Evolutionary conservation across 1,140 invertebrate species (phyloP), one percentile per base, ranked within the genome.

Genomic region (Drosophila sproati): DNA sequence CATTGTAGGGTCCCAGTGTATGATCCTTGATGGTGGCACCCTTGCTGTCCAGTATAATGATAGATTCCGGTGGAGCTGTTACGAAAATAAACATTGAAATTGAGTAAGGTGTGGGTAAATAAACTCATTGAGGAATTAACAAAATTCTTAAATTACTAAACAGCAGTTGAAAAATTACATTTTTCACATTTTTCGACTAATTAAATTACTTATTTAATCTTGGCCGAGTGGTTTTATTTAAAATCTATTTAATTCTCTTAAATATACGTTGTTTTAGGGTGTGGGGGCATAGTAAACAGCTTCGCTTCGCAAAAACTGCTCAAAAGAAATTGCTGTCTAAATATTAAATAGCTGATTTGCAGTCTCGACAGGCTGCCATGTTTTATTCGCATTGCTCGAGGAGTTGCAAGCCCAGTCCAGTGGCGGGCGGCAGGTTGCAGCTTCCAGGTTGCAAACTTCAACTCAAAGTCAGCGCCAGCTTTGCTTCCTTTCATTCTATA

Each of bases 1-100:
- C 96, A 82, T 95, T 96, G 92, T 97, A 97, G 2, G 97, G 96
- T 4, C 96, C 96, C 12, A 97, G 93, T 47, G 95, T 95, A 66
- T 96, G 95, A 82, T 96, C 93, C 43, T 94, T 94, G 80, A 97
- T 95, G 92, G 96, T 95, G 61, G 94, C 94, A 5, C 95, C 95
- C 77, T 95, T 95, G 73, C 96, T 96, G 81, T 97, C 96, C 74
- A 96, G 92, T 78, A 97, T 95, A 48, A 95, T 95, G 78, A 97
- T 93, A 64, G 95, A 95, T 83, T 97, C 96, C 45, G 96, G 96
- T 55, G 96, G 96, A 92, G 96, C 96, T 97, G 59, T 29, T 31
- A 52, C 39, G 5, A 41, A 51, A 8, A 32, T 2, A 37, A 29
- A 66, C 4, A 55, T 35, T 10, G 10, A 50, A 8, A 67, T 66